Conservation (phyloP, 2,888 invertebrate genomes). For the Phalera bucephala region DNA sequence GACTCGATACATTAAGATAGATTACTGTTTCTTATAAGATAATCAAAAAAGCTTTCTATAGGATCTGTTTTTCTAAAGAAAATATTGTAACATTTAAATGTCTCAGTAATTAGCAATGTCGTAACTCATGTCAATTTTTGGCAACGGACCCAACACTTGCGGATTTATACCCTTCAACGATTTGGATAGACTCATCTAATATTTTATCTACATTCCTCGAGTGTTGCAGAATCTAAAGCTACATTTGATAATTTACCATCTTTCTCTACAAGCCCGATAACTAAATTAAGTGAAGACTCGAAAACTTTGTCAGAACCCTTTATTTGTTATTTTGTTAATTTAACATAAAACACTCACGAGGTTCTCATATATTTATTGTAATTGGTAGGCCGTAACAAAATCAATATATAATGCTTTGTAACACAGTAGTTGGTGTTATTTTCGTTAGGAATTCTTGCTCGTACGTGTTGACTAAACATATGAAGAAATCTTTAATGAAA, state of each 20-base stretch:
- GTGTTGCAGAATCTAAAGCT: neutral
- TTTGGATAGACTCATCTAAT: constrained; percentile 7
- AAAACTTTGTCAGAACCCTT: no score
- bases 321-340: no score
- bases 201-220: neutral
- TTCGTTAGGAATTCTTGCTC: neutral
- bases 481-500: neutral
- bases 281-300: no score
- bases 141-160: constrained; percentile 28
- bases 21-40: neutral
- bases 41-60: neutral
- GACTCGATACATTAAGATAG: constrained; percentile 13
- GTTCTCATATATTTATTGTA: neutral
- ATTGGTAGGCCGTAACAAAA: neutral
- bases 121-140: constrained; percentile 37
- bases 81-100: constrained; percentile 6
- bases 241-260: neutral
- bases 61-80: neutral
- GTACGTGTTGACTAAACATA: neutral
- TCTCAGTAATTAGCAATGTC: constrained; percentile 37
- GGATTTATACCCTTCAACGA: constrained; percentile 31
- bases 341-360: no score
- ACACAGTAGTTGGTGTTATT: neutral
- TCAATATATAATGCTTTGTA: neutral
- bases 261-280: neutral